These are phyloP conservation scores for Aphidius colemani DNA, from an alignment of 2,888 invertebrate genomes.

Conservation along the genomic window DNA sequence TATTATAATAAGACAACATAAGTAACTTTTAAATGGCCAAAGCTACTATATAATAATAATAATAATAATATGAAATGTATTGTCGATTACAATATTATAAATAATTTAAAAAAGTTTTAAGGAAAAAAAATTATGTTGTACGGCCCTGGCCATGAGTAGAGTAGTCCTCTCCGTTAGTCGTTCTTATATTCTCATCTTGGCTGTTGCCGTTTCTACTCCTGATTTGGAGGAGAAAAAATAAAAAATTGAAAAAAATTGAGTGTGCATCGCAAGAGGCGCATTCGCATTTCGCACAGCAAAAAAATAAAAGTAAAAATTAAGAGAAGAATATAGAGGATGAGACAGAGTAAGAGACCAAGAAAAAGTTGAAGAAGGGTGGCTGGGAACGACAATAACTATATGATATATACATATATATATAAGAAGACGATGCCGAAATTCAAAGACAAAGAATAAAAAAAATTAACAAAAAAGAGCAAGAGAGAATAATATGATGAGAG, in stretches of 20 bases:
- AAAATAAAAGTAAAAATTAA: too few species aligned
- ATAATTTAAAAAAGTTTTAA: too few species aligned
- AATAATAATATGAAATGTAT: too few species aligned
- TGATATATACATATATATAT: background rate
- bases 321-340: background rate
- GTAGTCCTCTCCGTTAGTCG: slow-evolving; percentile 24
- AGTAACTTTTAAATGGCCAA: too few species aligned
- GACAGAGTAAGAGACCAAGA: too few species aligned
- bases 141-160: slow-evolving; percentile 35
- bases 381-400: slow-evolving; percentile 3
- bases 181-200: too few species aligned
- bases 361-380: background rate
- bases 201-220: slow-evolving; percentile 16
- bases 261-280: too few species aligned
- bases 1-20: too few species aligned
- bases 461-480: slow-evolving; percentile 10
- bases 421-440: background rate
- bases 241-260: slow-evolving; percentile 21
- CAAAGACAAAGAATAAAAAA: slow-evolving; percentile 7
- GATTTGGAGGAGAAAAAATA: slow-evolving; percentile 14
- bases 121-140: too few species aligned
- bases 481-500: slow-evolving; percentile 23
- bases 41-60: too few species aligned
- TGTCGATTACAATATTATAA: too few species aligned
- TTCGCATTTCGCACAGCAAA: too few species aligned